Percentiles rank a stretch among this genome's conserved stretches.
Evolutionary conservation across 2,888 invertebrate species (phyloP).

Genomic region (Drosophila infuscata): DNA sequence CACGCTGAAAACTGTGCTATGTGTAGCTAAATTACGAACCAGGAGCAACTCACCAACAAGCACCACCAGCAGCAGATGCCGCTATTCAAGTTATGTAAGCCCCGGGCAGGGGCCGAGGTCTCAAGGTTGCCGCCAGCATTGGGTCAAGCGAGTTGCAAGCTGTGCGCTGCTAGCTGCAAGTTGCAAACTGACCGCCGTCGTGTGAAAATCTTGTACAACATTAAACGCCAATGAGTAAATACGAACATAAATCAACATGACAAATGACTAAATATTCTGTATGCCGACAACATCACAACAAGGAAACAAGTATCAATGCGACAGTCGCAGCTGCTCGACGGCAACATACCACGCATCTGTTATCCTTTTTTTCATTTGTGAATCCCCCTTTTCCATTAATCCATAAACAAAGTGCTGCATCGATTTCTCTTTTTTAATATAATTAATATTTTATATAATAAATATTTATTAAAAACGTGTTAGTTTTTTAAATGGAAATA

Average conservation of each 20-base stretch:
- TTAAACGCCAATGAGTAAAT: slow-evolving; percentile 78
- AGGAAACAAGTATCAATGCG: slow-evolving; percentile 17
- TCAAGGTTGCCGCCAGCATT: slow-evolving; percentile 70
- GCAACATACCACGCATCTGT: slow-evolving; percentile 3
- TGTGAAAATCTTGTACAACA: slow-evolving; percentile 78
- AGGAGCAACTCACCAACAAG: not conserved
- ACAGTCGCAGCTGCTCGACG: slow-evolving; percentile 1
- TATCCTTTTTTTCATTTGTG: not conserved
- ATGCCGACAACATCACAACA: slow-evolving; percentile 52
- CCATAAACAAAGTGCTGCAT: not conserved
- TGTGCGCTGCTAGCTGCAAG: not conserved
- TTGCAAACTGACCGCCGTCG: slow-evolving; percentile 41
- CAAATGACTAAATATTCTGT: slow-evolving; percentile 75
- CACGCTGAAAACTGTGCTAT: slow-evolving; percentile 59
- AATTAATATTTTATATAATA: no score
- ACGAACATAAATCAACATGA: slow-evolving; percentile 76
- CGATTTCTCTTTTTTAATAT: not conserved
- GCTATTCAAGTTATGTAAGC: slow-evolving; percentile 34
- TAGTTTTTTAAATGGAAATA: no score
- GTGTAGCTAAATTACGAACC: slow-evolving; percentile 16
- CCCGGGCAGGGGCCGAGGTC: slow-evolving; percentile 20
- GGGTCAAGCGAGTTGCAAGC: slow-evolving; percentile 52
- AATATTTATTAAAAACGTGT: no score
- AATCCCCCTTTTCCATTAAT: not conserved
- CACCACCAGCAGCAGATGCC: slow-evolving; percentile 26